A percentile compares a stretch with the other conserved stretches of the same genome.
phyloP scores from a whole-genome alignment of 1,140 invertebrate genomes.

The Pogonognathellus flavescens region DNA sequence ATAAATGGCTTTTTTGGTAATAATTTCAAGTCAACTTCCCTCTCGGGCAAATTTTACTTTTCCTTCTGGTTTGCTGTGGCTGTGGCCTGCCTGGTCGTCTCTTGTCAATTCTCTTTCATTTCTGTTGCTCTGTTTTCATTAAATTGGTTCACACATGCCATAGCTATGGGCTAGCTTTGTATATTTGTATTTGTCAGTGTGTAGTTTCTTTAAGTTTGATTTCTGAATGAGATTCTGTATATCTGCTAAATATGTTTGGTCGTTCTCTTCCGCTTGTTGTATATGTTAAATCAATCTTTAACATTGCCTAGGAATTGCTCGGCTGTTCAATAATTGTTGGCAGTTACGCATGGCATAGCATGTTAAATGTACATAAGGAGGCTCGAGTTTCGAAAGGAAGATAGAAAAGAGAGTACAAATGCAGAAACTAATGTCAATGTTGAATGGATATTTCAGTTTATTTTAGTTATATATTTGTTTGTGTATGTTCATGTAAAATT shows the following conservation, averaged over 20 bases:
- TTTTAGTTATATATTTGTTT: not conserved
- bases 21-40: conserved; percentile 36
- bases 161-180: not conserved
- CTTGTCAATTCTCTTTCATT: not conserved
- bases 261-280: not conserved
- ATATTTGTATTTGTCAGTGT: not conserved
- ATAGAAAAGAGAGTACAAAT: conserved; percentile 11
- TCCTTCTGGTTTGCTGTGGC: not conserved
- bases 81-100: not conserved
- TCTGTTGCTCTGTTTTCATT: conserved; percentile 20
- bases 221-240: conserved; percentile 5
- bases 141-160: conserved; percentile 42
- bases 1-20: conserved; percentile 49
- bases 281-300: no score
- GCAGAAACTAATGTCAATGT: conserved; percentile 51
- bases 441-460: conserved; percentile 29
- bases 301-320: no score
- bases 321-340: no score
- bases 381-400: not conserved
- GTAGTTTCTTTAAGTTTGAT: not conserved
- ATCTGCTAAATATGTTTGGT: not conserved
- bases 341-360: conserved; percentile 24
- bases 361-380: conserved; percentile 26
- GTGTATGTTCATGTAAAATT: no score
- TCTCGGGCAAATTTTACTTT: conserved; percentile 37